Base-by-base conservation (phyloP, 2,113 vertebrate genomes). In the Andinoacara biseriatus region DNA sequence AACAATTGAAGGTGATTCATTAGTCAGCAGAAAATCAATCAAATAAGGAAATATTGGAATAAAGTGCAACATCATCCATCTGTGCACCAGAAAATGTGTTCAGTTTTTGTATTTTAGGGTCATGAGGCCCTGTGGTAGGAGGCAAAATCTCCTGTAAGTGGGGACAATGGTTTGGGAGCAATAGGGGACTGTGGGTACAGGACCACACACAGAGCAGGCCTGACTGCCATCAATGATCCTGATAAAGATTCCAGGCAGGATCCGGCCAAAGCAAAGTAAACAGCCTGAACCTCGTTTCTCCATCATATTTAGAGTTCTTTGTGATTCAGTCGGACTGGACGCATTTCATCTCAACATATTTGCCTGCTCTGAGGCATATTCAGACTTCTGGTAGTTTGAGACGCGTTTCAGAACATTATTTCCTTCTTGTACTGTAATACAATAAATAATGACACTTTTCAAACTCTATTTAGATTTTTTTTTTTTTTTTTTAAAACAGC, bases 181-280 rank as follows among this genome's bases (percentile, higher is more conserved):
- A 10, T 22, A 31, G 40, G 33, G 80, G 67, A 86, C 69, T 91
- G 77, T 90, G 91, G 92, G 87, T 43, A 85, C 17, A 9, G 65
- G 93, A 94, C 92, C 93, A 93, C 92, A 94, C 92, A 93, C 87
- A 62, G 88, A 88, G 90, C 63, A 4, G 74, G 38, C 82, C 82
- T 82, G 82, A 78, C 85, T 80, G 74, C 72, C 78, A 33, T 78
- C 82, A 31, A 76, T 90, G 83, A 78, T 69, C 78, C 90, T 92
- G 85, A 93, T 93, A 90, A 89, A 85, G 90, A 94, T 92, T 91
- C 88, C 88, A 84, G 3, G 77, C 89, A 83, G 85, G 80, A 61
- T 77, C 82, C 74, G 49, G 72, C 69, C 86, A 59, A 49, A 84
- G 78, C 67, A 11, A 92, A 90, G 86, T 49, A 90, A 87, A 76